These are phyloP conservation scores for Labeo catla DNA, from an alignment of 2,113 vertebrate species.

Conservation along the genomic window DNA sequence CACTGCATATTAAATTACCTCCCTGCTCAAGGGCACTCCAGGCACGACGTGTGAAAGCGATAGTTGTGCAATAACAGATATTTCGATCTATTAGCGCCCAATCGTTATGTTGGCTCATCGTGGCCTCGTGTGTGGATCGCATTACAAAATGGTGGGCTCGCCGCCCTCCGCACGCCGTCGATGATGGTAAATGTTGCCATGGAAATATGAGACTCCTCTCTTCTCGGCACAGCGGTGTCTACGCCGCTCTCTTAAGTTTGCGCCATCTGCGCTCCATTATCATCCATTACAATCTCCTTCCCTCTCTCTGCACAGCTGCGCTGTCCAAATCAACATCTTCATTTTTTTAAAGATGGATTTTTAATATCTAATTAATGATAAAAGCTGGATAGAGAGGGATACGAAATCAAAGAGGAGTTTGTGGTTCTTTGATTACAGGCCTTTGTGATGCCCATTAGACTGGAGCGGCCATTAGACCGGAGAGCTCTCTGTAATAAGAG, in stretches of 20 bases:
- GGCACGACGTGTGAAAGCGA: slow-evolving; percentile 44
- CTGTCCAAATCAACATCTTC: slow-evolving; percentile 33
- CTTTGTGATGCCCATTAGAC: slow-evolving; percentile 51
- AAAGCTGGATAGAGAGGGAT: slow-evolving; percentile 22
- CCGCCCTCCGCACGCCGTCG: background rate
- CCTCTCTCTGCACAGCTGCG: slow-evolving; percentile 23
- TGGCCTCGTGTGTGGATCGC: slow-evolving; percentile 37
- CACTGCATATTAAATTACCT: slow-evolving; percentile 57
- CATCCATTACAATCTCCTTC: slow-evolving; percentile 25
- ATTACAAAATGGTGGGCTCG: slow-evolving; percentile 58
- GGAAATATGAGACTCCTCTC: slow-evolving; percentile 52
- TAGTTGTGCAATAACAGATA: slow-evolving; percentile 42
- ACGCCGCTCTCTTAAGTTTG: slow-evolving; percentile 34
- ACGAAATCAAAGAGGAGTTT: slow-evolving; percentile 23
- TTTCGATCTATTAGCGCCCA: slow-evolving; percentile 33
- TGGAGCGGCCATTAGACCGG: slow-evolving; percentile 39
- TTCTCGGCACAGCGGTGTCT: slow-evolving; percentile 32
- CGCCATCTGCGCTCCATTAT: slow-evolving; percentile 29
- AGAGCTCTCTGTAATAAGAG: slow-evolving; percentile 53
- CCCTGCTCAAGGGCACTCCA: slow-evolving; percentile 50
- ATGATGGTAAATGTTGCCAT: slow-evolving; percentile 61
- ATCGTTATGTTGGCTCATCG: slow-evolving; percentile 44
- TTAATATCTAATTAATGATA: slow-evolving; percentile 53
- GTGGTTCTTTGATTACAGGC: slow-evolving; percentile 54
- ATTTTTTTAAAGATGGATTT: slow-evolving; percentile 46